Percentiles rank a stretch among this genome's conserved stretches.
Evolutionary conservation across 1,140 invertebrate species (phyloP).

Genomic region (Magallana ariakensis): DNA sequence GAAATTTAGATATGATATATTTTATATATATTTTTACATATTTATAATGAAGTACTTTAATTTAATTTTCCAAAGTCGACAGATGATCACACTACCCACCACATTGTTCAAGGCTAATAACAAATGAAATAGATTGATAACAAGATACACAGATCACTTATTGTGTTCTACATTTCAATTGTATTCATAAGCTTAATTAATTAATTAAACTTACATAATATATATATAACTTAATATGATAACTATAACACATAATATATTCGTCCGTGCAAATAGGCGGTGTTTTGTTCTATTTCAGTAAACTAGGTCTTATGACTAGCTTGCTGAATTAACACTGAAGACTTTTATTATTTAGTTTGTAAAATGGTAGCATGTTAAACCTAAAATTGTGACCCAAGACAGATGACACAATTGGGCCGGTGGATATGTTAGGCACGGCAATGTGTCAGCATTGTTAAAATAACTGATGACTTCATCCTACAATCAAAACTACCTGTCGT

Average conservation of each 20-base stretch:
- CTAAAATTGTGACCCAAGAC: neutral
- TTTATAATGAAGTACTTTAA: too few relatives aligned
- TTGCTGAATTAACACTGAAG: neutral
- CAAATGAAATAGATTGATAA: too few relatives aligned
- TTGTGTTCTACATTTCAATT: too few relatives aligned
- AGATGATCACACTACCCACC: too few relatives aligned
- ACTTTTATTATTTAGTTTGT: slow-evolving; percentile 22
- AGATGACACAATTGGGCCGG: neutral
- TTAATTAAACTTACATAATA: too few relatives aligned
- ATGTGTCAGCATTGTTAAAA: slow-evolving; percentile 14
- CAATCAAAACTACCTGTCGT: slow-evolving; percentile 15
- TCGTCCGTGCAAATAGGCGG: neutral
- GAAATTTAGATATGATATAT: too few relatives aligned
- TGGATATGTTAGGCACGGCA: neutral
- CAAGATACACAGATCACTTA: too few relatives aligned
- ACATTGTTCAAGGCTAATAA: too few relatives aligned
- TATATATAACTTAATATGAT: too few relatives aligned
- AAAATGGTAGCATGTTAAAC: slow-evolving; percentile 21
- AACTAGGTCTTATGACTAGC: neutral
- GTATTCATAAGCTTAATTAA: too few relatives aligned
- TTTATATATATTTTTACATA: too few relatives aligned
- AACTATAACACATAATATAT: neutral
- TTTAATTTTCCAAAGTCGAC: too few relatives aligned
- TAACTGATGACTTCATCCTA: slow-evolving; percentile 9
- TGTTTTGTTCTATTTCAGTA: neutral